Base-by-base conservation (phyloP, 2,888 invertebrate species). In the Cosmia pyralina region DNA sequence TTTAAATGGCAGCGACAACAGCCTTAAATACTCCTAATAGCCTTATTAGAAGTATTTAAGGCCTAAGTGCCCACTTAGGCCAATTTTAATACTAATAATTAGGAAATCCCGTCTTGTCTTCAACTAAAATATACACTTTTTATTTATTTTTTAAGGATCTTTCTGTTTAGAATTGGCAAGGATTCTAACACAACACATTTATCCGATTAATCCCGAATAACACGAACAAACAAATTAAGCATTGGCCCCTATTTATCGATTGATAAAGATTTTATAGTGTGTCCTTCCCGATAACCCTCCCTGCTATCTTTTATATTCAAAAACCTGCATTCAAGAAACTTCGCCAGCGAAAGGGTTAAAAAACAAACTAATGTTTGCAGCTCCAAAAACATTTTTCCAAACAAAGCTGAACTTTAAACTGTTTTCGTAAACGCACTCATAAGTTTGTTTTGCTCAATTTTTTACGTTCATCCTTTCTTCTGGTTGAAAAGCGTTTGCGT, bases 291-390 rank as follows among this genome's bases (percentile, higher is more conserved):
- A 84, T 80, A 84, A 83, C 74, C 78, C 77, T 59, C 41, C 38
- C 19, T 57, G 73, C 71, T 71, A 79, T 83, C 77, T 78, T 75
- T 82, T 81, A 81, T 76, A 81, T 71, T 80, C 81, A 78, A 81
- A 84, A 86, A 78, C 77, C 81, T 84, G 85, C 86, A 84, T 81
- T 85, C 77, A 77, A 73, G 58, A 83, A 86, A 86, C 77, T 85
- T 81, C n/a, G 46, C 75, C 79, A 81, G 53, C 78, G 70, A 85
- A 86, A 80, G 83, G 79, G 86, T 86, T 85, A 60, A 72, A 46
- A 55, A n/a, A 66, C 79, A 76, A 86, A 75, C 57, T 72, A 83
- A 62, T 44, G 34, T 48, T 76, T 85, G 76, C 77, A 38, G 57
- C 60, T 46, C 38, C 34, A 3, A 67, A 81, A 77, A 72, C 66